phyloP scores from a whole-genome alignment of 2,113 vertebrate species.

The Caloenas nicobarica region DNA sequence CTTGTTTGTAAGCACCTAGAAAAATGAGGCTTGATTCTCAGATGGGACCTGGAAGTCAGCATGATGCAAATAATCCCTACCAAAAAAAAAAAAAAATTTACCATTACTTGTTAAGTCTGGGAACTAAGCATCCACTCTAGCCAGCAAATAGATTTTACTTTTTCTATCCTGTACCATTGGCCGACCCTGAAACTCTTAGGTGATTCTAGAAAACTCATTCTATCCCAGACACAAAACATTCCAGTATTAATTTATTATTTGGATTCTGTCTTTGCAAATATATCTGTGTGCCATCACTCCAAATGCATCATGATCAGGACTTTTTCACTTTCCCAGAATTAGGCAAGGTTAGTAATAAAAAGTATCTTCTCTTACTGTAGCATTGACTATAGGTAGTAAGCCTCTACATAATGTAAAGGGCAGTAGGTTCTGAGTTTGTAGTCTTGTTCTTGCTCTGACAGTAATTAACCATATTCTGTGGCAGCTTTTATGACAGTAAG shows the following conservation, averaged over 20 bases:
- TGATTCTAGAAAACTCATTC: background rate
- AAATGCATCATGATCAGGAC: background rate
- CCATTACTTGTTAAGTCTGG: background rate
- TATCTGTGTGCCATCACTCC: background rate
- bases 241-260: background rate
- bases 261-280: background rate
- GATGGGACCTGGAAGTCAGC: background rate
- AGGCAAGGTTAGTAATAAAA: background rate
- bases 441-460: background rate
- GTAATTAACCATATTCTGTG: background rate
- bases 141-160: background rate
- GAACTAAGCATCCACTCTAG: background rate
- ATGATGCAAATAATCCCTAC: background rate
- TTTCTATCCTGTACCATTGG: background rate
- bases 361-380: background rate
- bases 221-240: background rate
- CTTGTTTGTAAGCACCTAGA: background rate
- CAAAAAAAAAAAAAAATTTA: background rate
- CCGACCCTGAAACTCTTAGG: background rate
- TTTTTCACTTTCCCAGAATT: constrained; percentile 3
- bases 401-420: background rate
- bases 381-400: background rate
- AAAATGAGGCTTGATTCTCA: background rate
- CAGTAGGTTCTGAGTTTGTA: background rate
- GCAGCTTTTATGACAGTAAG: background rate